Evolutionary conservation across 2,113 vertebrate species (phyloP).

Genomic region (Coturnix japonica): DNA sequence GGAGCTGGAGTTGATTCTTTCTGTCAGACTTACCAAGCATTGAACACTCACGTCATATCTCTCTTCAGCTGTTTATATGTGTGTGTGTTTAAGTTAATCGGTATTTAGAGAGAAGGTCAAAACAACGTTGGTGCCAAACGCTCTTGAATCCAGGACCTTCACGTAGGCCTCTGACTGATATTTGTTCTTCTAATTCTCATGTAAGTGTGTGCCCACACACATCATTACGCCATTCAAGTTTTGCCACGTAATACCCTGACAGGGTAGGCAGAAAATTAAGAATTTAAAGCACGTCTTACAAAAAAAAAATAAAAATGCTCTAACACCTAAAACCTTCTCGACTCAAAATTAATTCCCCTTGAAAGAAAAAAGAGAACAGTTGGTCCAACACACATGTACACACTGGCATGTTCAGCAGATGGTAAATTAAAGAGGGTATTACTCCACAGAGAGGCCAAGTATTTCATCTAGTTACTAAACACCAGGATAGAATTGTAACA

Average conservation of each 20-base stretch:
- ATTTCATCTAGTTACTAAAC: constrained; percentile 19
- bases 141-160: background rate
- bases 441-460: constrained; percentile 17
- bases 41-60: background rate
- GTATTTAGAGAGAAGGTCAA: constrained; percentile 22
- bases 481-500: background rate
- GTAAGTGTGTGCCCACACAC: background rate
- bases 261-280: background rate
- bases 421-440: constrained; percentile 4
- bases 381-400: background rate
- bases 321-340: background rate
- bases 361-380: background rate
- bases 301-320: background rate
- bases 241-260: background rate
- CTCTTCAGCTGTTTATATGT: background rate
- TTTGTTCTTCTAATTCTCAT: background rate
- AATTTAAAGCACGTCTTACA: background rate
- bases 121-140: background rate
- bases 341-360: background rate
- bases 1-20: constrained; percentile 37
- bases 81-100: background rate
- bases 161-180: background rate
- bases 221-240: background rate
- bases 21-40: background rate
- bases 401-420: background rate